Evolutionary conservation across 2,888 invertebrate genomes (phyloP).

Genomic region (Heliconius hortense): DNA sequence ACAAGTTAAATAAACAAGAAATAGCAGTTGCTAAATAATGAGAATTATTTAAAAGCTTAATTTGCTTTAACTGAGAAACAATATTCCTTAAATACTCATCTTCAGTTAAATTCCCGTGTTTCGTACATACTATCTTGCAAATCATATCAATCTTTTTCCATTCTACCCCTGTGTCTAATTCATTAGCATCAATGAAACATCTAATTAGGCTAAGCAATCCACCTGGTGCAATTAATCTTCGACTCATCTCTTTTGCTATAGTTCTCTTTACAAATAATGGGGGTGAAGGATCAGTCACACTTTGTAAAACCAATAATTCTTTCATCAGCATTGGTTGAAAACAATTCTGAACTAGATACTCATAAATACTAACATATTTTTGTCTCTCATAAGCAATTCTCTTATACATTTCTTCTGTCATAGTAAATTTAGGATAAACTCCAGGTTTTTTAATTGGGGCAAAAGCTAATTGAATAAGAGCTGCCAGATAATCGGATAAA

Average conservation of each 20-base stretch:
- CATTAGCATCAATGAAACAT: slow-evolving; percentile 83
- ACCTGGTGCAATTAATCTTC: slow-evolving; percentile 80
- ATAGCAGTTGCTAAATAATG: slow-evolving; percentile 77
- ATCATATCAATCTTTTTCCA: slow-evolving; percentile 87
- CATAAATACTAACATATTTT: slow-evolving; percentile 75
- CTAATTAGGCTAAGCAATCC: slow-evolving; percentile 85
- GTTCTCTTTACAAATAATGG: slow-evolving; percentile 85
- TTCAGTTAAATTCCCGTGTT: slow-evolving; percentile 70
- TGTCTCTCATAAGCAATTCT: slow-evolving; percentile 75
- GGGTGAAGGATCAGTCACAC: slow-evolving; percentile 69
- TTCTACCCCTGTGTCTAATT: slow-evolving; percentile 80
- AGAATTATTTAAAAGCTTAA: slow-evolving; percentile 69
- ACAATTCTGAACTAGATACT: slow-evolving; percentile 77
- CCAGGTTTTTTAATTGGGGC: slow-evolving; percentile 85
- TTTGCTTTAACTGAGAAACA: slow-evolving; percentile 75
- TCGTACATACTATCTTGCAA: slow-evolving; percentile 83
- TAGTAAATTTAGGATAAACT: slow-evolving; percentile 64
- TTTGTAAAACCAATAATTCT: slow-evolving; percentile 86
- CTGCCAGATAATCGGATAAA: slow-evolving; percentile 84
- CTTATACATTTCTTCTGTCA: slow-evolving; percentile 82
- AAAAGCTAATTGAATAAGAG: slow-evolving; percentile 86
- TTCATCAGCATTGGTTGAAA: slow-evolving; percentile 84
- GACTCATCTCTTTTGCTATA: slow-evolving; percentile 83
- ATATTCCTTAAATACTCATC: slow-evolving; percentile 80
- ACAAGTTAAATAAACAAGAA: slow-evolving; percentile 79